A percentile compares a stretch with the other conserved stretches of the same genome.
phyloP scores from a whole-genome alignment of 2,113 vertebrate species.

The Cyphomyrus plagiostoma region DNA sequence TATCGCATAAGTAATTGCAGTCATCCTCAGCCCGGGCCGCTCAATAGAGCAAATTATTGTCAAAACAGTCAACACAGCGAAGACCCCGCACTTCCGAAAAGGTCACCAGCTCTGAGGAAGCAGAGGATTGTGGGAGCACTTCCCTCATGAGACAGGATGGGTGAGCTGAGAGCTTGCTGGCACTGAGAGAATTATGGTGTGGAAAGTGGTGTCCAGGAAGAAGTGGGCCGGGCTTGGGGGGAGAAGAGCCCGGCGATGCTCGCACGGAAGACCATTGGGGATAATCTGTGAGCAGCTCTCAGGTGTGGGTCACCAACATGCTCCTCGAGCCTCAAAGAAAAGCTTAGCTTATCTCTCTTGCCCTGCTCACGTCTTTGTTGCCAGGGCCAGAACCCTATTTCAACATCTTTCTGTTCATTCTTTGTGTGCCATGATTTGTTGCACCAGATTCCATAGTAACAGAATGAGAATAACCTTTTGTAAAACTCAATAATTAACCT shows the following conservation, averaged over 20 bases:
- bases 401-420: neutral
- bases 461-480: neutral
- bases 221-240: constrained; percentile 41
- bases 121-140: neutral
- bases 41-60: neutral
- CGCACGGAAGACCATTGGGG: constrained; percentile 37
- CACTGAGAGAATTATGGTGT: constrained; percentile 28
- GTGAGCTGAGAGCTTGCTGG: constrained; percentile 18
- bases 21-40: neutral
- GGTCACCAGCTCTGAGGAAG: neutral
- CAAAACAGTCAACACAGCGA: neutral
- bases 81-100: neutral
- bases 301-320: neutral
- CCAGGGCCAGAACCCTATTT: neutral
- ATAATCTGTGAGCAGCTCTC: constrained; percentile 48
- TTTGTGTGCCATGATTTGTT: neutral
- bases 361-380: neutral
- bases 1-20: neutral
- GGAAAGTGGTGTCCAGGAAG: constrained; percentile 49
- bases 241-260: constrained; percentile 51
- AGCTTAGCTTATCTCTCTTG: neutral
- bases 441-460: neutral
- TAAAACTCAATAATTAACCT: neutral
- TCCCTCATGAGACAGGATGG: neutral
- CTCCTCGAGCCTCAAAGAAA: neutral